phyloP scores from a whole-genome alignment of 2,888 invertebrate species.

The Dryococelus australis region DNA sequence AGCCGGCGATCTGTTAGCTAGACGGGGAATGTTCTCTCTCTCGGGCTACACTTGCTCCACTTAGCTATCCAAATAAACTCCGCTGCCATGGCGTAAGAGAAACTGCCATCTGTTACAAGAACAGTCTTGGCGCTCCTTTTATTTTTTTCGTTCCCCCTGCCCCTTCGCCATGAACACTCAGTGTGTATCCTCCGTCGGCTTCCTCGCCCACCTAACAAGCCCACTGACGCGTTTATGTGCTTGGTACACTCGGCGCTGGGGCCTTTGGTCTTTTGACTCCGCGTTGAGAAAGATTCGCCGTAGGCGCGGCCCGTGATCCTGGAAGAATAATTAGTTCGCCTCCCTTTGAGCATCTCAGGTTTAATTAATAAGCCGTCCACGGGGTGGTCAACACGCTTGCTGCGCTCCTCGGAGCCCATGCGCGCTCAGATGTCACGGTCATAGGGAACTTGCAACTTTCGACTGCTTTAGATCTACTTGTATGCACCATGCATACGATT shows the following conservation, averaged over 20 bases:
- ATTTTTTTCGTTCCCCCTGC: not conserved
- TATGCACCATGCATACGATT: too few relatives aligned
- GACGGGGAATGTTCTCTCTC: not conserved
- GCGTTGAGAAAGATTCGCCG: not conserved
- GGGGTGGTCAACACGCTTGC: too few relatives aligned
- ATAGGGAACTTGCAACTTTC: too few relatives aligned
- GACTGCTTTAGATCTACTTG: too few relatives aligned
- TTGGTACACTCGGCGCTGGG: not conserved
- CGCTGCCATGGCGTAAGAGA: not conserved
- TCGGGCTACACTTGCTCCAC: conserved; percentile 6
- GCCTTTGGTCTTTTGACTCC: not conserved
- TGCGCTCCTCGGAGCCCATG: too few relatives aligned
- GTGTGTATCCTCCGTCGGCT: not conserved
- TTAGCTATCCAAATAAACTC: conserved; percentile 16
- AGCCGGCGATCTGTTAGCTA: not conserved
- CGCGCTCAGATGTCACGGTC: too few relatives aligned
- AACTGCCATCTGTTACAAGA: conserved; percentile 3
- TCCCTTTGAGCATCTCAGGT: too few relatives aligned
- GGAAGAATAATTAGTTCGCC: not conserved
- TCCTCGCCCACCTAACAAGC: not conserved
- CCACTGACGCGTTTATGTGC: not conserved
- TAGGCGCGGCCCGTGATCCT: conserved; percentile 26
- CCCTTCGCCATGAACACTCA: not conserved
- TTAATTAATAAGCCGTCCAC: too few relatives aligned
- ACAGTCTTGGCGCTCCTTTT: not conserved